phyloP scores from a whole-genome alignment of 2,797 vertebrate species.

The Anolis apletophallus region DNA sequence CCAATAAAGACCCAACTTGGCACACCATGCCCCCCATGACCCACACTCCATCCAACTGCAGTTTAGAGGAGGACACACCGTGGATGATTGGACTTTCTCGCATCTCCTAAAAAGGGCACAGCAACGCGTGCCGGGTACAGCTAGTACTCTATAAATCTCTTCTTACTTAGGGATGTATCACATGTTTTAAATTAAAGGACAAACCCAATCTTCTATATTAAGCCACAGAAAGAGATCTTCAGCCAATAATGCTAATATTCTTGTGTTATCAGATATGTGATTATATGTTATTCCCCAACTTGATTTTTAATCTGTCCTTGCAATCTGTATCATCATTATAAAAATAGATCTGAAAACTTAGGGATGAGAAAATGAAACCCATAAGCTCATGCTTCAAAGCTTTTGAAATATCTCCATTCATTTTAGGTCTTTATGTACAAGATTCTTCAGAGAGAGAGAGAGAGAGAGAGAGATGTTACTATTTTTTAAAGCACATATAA shows the following conservation, averaged over 20 bases:
- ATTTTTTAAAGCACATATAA: slow-evolving; percentile 23
- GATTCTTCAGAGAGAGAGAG: slow-evolving; percentile 9
- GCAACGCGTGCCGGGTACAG: too few species aligned
- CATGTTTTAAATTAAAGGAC: slow-evolving; percentile 8
- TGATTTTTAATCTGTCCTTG: slow-evolving; percentile 5
- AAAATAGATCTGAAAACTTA: slow-evolving; percentile 10
- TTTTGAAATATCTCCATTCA: slow-evolving; percentile 5
- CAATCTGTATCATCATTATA: slow-evolving; percentile 3
- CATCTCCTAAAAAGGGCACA: too few species aligned
- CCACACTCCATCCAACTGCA: too few species aligned
- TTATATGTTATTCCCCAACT: slow-evolving; percentile 16
- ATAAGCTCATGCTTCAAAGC: not conserved
- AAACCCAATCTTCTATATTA: not conserved
- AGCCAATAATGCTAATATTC: not conserved
- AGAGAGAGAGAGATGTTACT: not conserved
- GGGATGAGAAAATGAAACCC: slow-evolving; percentile 8
- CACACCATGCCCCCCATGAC: too few species aligned
- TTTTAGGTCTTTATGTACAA: slow-evolving; percentile 1
- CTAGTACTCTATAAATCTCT: not conserved
- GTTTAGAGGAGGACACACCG: too few species aligned
- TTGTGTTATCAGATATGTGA: not conserved
- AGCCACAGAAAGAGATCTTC: not conserved
- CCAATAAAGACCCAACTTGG: too few species aligned
- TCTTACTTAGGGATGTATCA: not conserved
- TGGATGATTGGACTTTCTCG: too few species aligned